phyloP scores from a whole-genome alignment of 2,888 invertebrate species.

The Eupithecia inturbata region DNA sequence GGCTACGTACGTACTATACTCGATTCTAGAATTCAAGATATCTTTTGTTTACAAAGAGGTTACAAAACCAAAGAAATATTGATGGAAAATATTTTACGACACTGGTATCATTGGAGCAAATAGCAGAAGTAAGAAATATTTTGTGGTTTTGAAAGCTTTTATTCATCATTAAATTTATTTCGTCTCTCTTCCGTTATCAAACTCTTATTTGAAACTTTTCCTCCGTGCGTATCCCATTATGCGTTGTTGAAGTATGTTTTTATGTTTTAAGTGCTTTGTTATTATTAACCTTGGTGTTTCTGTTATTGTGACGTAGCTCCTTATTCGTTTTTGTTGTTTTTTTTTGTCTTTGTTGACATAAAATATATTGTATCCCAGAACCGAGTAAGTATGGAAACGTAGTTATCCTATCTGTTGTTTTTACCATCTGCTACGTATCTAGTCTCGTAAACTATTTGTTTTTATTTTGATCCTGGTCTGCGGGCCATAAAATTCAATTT shows the following conservation, averaged over 20 bases:
- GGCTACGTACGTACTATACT: background rate
- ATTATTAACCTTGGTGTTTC: background rate
- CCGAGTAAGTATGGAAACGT: background rate
- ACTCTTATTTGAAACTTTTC: background rate
- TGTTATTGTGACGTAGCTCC: background rate
- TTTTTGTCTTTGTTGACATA: background rate
- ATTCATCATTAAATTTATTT: background rate
- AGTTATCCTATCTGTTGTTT: constrained; percentile 16
- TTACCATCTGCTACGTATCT: constrained; percentile 16
- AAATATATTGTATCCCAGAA: background rate
- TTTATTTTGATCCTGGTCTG: constrained; percentile 35
- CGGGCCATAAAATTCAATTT: constrained; percentile 45
- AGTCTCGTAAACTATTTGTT: constrained; percentile 28
- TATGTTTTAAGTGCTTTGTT: background rate
- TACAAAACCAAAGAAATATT: background rate
- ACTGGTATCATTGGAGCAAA: background rate
- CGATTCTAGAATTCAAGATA: background rate
- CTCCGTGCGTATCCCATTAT: background rate
- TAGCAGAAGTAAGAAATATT: background rate
- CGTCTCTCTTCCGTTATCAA: background rate
- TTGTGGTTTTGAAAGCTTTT: background rate
- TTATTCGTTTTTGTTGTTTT: background rate
- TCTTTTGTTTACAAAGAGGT: background rate
- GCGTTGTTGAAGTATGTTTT: background rate
- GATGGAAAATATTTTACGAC: background rate